phyloP scores from a whole-genome alignment of 2,888 invertebrate genomes.

The Rutpela maculata region DNA sequence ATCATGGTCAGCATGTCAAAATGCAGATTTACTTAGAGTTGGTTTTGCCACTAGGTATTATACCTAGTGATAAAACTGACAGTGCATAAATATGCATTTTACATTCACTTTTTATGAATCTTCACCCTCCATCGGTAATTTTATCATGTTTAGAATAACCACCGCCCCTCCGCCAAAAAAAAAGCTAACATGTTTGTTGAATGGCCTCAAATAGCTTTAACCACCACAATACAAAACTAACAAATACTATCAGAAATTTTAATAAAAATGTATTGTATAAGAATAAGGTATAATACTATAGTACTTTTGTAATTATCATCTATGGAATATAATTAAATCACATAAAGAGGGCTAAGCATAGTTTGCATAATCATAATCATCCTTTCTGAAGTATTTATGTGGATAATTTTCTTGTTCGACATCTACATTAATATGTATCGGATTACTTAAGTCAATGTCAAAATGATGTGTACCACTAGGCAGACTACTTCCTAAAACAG shows the following conservation, averaged over 20 bases:
- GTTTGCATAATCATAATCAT: slow-evolving; percentile 54
- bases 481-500: slow-evolving; percentile 45
- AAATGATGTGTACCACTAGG: slow-evolving; percentile 56
- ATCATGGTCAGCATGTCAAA: no score
- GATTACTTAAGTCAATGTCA: slow-evolving; percentile 73
- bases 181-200: no score
- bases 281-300: slow-evolving; percentile 8
- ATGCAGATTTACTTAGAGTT: no score
- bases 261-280: slow-evolving; percentile 29
- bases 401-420: slow-evolving; percentile 52
- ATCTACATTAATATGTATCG: slow-evolving; percentile 72
- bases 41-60: no score
- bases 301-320: slow-evolving; percentile 4
- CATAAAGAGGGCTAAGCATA: slow-evolving; percentile 45
- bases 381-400: slow-evolving; percentile 51
- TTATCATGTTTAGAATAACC: no score
- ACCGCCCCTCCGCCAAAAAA: no score
- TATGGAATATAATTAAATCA: slow-evolving; percentile 43
- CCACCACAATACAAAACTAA: not conserved
- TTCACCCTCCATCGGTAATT: no score
- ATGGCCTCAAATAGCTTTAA: no score
- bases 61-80: no score
- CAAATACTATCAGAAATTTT: slow-evolving; percentile 17
- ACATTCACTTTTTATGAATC: no score
- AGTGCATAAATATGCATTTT: no score